Base-by-base conservation (phyloP, 2,113 vertebrate genomes). In the Ptilorrhoa leucosticta region DNA sequence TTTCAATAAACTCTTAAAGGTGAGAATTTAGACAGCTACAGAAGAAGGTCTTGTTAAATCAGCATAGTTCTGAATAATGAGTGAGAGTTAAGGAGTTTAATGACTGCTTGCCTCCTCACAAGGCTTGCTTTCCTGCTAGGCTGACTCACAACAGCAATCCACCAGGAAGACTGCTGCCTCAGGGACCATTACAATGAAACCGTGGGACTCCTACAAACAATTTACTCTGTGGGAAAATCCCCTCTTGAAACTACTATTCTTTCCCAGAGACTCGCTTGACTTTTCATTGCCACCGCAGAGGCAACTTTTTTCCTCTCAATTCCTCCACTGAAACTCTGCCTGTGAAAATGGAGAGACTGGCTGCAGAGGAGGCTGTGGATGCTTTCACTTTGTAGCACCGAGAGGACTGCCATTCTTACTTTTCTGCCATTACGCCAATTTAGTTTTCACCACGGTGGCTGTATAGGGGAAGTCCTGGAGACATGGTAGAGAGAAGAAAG, bases 181-280 rank as follows among this genome's bases (percentile, higher is more conserved):
- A 14, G 88, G 92, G 77, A 94, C 91, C 87, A 64, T 95, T 94
- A 98, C 80, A 96, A 65, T 96, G 96, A 91, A 94, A 94, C 95
- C 89, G 82, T 83, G 83, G 90, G 94, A 98, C 89, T 97, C 95
- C 82, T 90, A 87, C 86, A 93, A 97, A 97, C 96, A 96, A 98
- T 98, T 97, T 97, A 90, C 97, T 97, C 97, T 77, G 97, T 87
- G 82, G 95, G 96, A 96, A 97, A 97, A 97, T 94, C 92, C 88
- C 63, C 80, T 86, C 93, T 96, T 77, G 79, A 50, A 94, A 96
- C 90, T 78, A 47, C 87, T 64, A 8, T 94, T 93, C 90, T 96
- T 97, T 97, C 81, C 78, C 11, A 7, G 60, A 97, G 91, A 42
- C 76, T 87, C 35, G 51, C 93, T 97, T 97, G 94, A 89, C 96